Evolutionary conservation across 1,140 invertebrate species (phyloP), one percentile per base, ranked within the genome.

Genomic region (Trissolcus basalis): DNA sequence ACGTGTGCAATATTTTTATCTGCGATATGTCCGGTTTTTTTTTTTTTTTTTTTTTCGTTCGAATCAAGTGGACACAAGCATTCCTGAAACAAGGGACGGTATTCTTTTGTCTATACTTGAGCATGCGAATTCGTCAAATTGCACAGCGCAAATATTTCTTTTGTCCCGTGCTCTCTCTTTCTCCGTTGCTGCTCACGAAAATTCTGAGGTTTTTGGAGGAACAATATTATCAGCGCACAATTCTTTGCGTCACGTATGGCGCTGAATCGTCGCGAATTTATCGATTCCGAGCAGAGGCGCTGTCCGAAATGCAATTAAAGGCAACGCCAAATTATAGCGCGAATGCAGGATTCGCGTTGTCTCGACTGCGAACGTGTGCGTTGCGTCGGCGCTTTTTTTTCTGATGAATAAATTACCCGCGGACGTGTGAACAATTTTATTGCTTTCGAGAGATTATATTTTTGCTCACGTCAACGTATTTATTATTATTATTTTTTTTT

Each of bases 271-370:
- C 32, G 41, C 13, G 19, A 53, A 70, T 77, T 67, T 77, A 77
- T 77, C 71, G 74, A 77, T 77, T 71, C 39, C 56, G 10, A 8
- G 59, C 50, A 50, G 39, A 58, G 45, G 47, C 12, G 51, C 32
- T 45, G 45, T 58, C 15, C 61, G 47, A 77, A 77, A 77, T 64
- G 74, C 74, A 77, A 77, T 77, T 77, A 77, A 71, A 77, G 49
- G 45, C 74, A 53, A 67, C 43, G 56, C 56, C 14, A 36, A 77
- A 77, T 77, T 72, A 77, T 77, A 67, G 50, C 36, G 59, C 54
- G 58, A 33, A 27, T 27, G 49, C 41, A 61, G 43, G 44, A 72
- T 49, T 58, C 51, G 36, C 56, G 39, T 61, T 71, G 74, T 77
- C 67, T 65, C 67, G 60, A 15, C 15, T 41, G 10, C 56, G 53